Percentiles rank a stretch among this genome's conserved stretches.
These are phyloP conservation scores for Acronicta leporina DNA, from an alignment of 2,888 invertebrate genomes.

Conservation along the genomic window DNA sequence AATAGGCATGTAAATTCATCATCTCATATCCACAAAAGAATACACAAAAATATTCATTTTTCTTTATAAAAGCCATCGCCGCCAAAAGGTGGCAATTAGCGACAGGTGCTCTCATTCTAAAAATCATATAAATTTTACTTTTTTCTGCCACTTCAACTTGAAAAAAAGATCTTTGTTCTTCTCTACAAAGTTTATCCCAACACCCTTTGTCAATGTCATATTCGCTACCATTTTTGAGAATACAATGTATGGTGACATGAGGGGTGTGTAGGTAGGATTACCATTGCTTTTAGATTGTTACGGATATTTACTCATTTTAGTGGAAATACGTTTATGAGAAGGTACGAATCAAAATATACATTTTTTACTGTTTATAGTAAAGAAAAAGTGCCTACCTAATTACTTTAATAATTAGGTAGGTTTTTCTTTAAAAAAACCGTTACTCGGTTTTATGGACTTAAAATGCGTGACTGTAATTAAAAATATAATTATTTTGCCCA, in stretches of 20 bases:
- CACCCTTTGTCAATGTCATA: conserved; percentile 85
- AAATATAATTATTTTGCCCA: no score
- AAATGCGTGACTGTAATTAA: no score
- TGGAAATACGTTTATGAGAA: not conserved
- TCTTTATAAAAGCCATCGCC: conserved; percentile 74
- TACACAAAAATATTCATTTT: conserved; percentile 62
- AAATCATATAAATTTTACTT: conserved; percentile 79
- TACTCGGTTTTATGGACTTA: no score
- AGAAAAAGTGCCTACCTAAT: no score
- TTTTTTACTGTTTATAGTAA: no score
- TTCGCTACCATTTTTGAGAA: conserved; percentile 82
- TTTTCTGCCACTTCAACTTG: conserved; percentile 64
- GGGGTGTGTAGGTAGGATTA: conserved; percentile 64
- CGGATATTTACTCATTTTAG: not conserved
- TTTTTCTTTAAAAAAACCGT: no score
- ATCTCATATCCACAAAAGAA: conserved; percentile 32
- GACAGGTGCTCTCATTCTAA: conserved; percentile 84
- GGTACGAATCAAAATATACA: no score
- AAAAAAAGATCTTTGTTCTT: conserved; percentile 72
- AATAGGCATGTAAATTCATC: conserved; percentile 40
- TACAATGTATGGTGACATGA: conserved; percentile 85
- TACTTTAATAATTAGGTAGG: no score
- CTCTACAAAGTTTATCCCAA: conserved; percentile 76
- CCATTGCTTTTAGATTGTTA: conserved; percentile 2
- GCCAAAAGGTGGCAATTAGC: conserved; percentile 88